Conservation (phyloP, 2,888 invertebrate species). For the Plusia festucae region DNA sequence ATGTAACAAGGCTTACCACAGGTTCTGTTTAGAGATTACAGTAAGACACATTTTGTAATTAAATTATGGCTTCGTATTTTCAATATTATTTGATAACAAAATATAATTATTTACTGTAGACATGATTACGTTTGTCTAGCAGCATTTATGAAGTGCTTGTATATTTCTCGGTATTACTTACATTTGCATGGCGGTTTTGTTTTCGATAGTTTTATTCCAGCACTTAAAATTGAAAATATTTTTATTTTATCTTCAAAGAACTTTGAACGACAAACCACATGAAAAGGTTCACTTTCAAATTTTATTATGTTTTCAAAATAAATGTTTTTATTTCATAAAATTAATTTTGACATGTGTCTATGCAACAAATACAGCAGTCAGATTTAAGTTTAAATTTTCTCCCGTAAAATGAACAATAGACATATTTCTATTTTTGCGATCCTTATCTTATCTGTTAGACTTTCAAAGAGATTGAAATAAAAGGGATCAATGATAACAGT, state of each 20-base stretch:
- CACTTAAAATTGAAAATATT: not conserved
- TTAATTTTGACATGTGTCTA: not conserved
- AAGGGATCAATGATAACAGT: not conserved
- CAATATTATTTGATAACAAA: not conserved
- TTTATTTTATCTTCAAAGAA: not conserved
- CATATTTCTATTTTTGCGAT: not conserved
- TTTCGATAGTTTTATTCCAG: not conserved
- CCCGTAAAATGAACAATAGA: constrained; percentile 1
- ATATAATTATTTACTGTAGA: no score
- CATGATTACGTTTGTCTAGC: constrained; percentile 3
- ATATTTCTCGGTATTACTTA: not conserved
- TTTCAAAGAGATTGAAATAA: constrained; percentile 19
- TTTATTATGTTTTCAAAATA: no score
- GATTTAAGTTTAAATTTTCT: not conserved
- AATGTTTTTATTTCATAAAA: no score
- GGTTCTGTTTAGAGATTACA: no score
- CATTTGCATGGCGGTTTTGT: not conserved
- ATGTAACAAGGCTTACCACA: no score
- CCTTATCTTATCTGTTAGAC: constrained; percentile 16
- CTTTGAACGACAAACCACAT: not conserved
- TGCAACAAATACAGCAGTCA: not conserved
- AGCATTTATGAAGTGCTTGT: not conserved
- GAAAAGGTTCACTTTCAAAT: not conserved
- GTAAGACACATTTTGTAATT: no score
- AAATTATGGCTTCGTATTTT: no score